Percentiles rank a stretch among this genome's conserved stretches.
These are phyloP conservation scores for Bubo bubo DNA, from an alignment of 2,113 vertebrate genomes.

Conservation along the genomic window DNA sequence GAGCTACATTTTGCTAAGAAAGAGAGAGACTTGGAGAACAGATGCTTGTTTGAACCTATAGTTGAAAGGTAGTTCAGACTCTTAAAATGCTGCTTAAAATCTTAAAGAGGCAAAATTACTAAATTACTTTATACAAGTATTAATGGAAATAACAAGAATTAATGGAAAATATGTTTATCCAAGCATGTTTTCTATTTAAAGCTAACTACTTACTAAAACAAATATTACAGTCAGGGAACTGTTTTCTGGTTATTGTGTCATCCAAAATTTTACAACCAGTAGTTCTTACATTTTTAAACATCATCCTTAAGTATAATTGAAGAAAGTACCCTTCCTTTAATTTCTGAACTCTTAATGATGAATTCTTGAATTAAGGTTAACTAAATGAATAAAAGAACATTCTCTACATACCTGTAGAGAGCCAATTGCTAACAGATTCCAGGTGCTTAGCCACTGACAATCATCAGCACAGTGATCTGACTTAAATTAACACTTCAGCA, in stretches of 20 bases:
- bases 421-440: background rate
- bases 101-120: background rate
- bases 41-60: background rate
- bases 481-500: background rate
- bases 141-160: background rate
- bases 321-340: background rate
- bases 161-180: background rate
- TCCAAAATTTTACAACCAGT: background rate
- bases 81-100: background rate
- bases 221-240: background rate
- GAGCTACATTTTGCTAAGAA: background rate
- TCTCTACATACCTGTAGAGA: background rate
- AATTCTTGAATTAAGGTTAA: background rate
- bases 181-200: background rate
- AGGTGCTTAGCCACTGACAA: background rate
- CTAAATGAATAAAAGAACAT: background rate
- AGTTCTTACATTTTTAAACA: background rate
- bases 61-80: background rate
- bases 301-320: background rate
- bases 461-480: background rate
- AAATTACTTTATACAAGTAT: background rate
- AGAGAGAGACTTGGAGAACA: background rate
- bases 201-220: background rate
- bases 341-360: background rate
- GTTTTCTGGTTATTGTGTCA: background rate